A percentile compares a stretch with the other conserved stretches of the same genome.
phyloP scores from a whole-genome alignment of 2,113 vertebrate genomes.

The Brachyhypopomus occidentalis region DNA sequence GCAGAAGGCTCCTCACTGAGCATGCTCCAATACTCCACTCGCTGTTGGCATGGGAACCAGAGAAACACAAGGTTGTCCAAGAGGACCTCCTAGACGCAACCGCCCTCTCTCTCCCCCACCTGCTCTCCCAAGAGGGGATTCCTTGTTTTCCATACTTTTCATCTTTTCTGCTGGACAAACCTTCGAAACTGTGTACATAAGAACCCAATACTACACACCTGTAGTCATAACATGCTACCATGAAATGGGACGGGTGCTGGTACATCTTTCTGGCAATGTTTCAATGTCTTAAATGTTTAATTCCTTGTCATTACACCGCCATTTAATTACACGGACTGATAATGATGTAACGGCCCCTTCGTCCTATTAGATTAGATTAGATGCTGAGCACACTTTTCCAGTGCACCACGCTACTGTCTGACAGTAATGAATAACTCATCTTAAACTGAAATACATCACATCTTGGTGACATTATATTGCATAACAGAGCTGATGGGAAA shows the following conservation, averaged over 20 bases:
- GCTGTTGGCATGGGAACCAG: conserved; percentile 55
- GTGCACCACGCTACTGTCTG: conserved; percentile 2
- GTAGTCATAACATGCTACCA: conserved; percentile 4
- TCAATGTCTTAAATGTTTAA: conserved; percentile 47
- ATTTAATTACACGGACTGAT: conserved; percentile 33
- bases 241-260: conserved; percentile 38
- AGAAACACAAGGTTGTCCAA: conserved; percentile 54
- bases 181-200: conserved; percentile 19
- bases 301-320: conserved; percentile 34
- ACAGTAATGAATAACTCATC: conserved; percentile 30
- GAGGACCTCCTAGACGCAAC: conserved; percentile 48
- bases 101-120: conserved; percentile 29
- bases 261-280: conserved; percentile 45
- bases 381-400: background rate
- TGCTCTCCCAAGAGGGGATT: conserved; percentile 44
- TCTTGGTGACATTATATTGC: conserved; percentile 14
- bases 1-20: conserved; percentile 53
- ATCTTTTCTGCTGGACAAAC: conserved; percentile 19
- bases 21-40: conserved; percentile 53
- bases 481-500: background rate
- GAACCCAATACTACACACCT: conserved; percentile 2
- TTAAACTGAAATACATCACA: conserved; percentile 10
- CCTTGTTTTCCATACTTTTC: conserved; percentile 47
- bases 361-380: background rate
- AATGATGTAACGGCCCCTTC: conserved; percentile 30